Evolutionary conservation across 1,140 invertebrate species (phyloP).

Genomic region (Augochlora pura): DNA sequence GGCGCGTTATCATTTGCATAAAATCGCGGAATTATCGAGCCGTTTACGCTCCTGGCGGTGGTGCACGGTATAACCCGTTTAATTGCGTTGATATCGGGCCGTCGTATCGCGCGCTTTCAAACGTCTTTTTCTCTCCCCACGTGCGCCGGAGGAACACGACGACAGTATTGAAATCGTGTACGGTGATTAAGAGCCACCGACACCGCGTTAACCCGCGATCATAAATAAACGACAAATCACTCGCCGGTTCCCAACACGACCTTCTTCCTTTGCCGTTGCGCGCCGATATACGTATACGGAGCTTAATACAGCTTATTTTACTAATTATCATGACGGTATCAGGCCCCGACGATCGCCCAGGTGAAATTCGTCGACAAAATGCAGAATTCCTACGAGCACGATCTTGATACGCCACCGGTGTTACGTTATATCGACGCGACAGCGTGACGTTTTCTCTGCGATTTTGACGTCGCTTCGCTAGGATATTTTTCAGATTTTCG

Average conservation of each 20-base stretch:
- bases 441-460: no score
- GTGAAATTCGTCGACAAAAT: neutral
- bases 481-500: neutral
- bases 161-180: neutral
- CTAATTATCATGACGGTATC: neutral
- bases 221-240: neutral
- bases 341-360: no score
- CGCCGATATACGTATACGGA: neutral
- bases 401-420: no score
- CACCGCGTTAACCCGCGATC: neutral
- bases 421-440: no score
- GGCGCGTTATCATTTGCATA: slow-evolving; percentile 18
- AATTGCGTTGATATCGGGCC: slow-evolving; percentile 35
- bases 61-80: slow-evolving; percentile 11
- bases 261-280: neutral
- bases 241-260: neutral
- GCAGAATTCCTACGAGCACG: neutral
- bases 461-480: no score
- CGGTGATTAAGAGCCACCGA: slow-evolving; percentile 6
- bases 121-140: neutral
- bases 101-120: neutral
- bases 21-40: slow-evolving; percentile 39
- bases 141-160: neutral
- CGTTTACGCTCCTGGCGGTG: slow-evolving; percentile 13
- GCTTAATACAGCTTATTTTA: slow-evolving; percentile 1